phyloP scores from a whole-genome alignment of 1,140 invertebrate species.

The Proctacanthus coquilletti region DNA sequence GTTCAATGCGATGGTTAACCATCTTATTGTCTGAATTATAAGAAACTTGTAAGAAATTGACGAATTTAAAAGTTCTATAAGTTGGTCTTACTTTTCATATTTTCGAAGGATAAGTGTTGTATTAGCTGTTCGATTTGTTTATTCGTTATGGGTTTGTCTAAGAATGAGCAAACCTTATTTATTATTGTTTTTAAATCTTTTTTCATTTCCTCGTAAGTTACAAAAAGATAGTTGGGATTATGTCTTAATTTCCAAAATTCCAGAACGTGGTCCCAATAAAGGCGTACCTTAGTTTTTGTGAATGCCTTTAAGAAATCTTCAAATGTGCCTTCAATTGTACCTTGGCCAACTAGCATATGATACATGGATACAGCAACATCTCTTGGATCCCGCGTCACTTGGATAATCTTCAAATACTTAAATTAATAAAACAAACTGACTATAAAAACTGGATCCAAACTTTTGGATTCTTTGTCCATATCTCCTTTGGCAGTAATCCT shows the following conservation, averaged over 20 bases:
- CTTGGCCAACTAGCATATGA: slow-evolving; percentile 46
- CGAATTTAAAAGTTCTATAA: too few species aligned
- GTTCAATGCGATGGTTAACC: too few species aligned
- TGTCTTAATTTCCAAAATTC: slow-evolving; percentile 40
- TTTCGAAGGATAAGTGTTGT: slow-evolving; percentile 43
- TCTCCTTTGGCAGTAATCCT: slow-evolving; percentile 42
- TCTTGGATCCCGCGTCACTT: slow-evolving; percentile 64
- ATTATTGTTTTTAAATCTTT: slow-evolving; percentile 42
- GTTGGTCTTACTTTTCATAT: too few species aligned
- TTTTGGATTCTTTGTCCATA: slow-evolving; percentile 37
- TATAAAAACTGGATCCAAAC: too few species aligned
- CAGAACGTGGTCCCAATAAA: slow-evolving; percentile 42
- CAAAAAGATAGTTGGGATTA: slow-evolving; percentile 39
- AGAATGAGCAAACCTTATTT: slow-evolving; percentile 37
- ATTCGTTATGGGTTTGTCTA: slow-evolving; percentile 34
- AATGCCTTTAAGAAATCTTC: slow-evolving; percentile 48
- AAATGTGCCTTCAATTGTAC: slow-evolving; percentile 43
- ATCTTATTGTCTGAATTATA: too few species aligned
- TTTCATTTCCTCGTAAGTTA: slow-evolving; percentile 53
- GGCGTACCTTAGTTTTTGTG: slow-evolving; percentile 38
- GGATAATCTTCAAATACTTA: slow-evolving; percentile 60
- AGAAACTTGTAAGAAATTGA: too few species aligned
- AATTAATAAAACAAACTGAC: too few species aligned
- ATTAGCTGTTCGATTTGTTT: slow-evolving; percentile 35
- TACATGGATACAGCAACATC: slow-evolving; percentile 65